These are phyloP conservation scores for Cyanoliseus patagonus DNA, from an alignment of 2,113 vertebrate genomes.

Conservation along the genomic window DNA sequence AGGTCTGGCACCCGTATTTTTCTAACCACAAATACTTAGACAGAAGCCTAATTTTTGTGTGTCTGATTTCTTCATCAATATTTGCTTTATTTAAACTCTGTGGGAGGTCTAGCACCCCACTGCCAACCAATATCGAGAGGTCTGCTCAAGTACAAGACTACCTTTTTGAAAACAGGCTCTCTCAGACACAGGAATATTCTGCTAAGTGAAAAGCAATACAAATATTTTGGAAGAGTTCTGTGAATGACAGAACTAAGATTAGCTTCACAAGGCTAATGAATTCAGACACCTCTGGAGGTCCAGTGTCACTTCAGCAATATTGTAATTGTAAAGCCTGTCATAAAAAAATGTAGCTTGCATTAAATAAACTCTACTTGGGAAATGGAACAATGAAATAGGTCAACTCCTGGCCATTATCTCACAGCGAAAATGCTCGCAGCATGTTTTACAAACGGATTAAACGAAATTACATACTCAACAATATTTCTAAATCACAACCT, in stretches of 20 bases:
- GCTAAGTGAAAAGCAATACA: not conserved
- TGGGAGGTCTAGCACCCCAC: slow-evolving; percentile 41
- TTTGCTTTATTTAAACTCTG: slow-evolving; percentile 57
- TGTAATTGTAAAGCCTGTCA: slow-evolving; percentile 45
- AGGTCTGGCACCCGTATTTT: slow-evolving; percentile 47
- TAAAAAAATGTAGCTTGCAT: slow-evolving; percentile 45
- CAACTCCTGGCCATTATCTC: not conserved
- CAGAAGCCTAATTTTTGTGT: slow-evolving; percentile 55
- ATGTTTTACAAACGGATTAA: slow-evolving; percentile 11
- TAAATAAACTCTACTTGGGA: slow-evolving; percentile 37
- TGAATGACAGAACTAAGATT: slow-evolving; percentile 32
- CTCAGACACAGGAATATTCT: not conserved
- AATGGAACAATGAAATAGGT: slow-evolving; percentile 45
- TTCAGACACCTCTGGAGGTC: slow-evolving; percentile 24
- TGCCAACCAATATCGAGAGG: slow-evolving; percentile 15
- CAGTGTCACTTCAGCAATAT: slow-evolving; percentile 26
- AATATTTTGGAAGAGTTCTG: slow-evolving; percentile 15
- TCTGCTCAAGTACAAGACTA: not conserved
- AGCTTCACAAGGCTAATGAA: slow-evolving; percentile 42
- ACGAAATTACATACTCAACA: not conserved
- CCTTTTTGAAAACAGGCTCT: slow-evolving; percentile 31
- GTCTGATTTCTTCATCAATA: slow-evolving; percentile 57
- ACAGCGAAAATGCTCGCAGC: not conserved
- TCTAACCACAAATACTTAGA: slow-evolving; percentile 61
- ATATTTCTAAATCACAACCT: not conserved